phyloP scores from a whole-genome alignment of 2,888 invertebrate genomes.

The Nesidiocoris tenuis region DNA sequence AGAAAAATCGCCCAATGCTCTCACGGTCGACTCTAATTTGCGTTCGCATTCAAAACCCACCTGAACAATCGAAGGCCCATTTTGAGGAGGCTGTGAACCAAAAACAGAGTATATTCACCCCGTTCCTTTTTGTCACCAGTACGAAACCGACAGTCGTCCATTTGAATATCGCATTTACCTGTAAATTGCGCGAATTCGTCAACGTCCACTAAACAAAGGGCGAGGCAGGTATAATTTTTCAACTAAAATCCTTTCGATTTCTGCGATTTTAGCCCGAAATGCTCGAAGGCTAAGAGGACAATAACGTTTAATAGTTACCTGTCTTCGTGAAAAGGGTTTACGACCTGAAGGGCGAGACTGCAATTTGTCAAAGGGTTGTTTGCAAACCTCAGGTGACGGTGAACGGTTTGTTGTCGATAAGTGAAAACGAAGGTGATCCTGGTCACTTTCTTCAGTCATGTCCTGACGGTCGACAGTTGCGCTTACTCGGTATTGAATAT shows the following conservation, averaged over 20 bases:
- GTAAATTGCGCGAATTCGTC: conserved; percentile 3
- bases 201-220: background rate
- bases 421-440: background rate
- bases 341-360: conserved; percentile 28
- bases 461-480: background rate
- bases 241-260: conserved; percentile 32
- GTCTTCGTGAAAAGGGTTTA: conserved; percentile 3
- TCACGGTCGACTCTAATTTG: too few species aligned
- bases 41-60: too few species aligned
- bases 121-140: background rate
- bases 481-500: background rate
- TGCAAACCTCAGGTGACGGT: conserved; percentile 30
- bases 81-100: too few species aligned
- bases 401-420: background rate
- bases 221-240: background rate
- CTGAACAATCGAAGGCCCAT: too few species aligned
- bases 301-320: conserved; percentile 26
- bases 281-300: conserved; percentile 1
- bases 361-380: conserved; percentile 41
- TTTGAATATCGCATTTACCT: conserved; percentile 33
- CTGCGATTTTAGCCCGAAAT: background rate
- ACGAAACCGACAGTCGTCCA: conserved; percentile 21
- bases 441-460: conserved; percentile 29
- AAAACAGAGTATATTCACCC: conserved; percentile 16
- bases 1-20: too few species aligned